Conservation (phyloP, 2,113 vertebrate species). For the Proteles cristata region DNA sequence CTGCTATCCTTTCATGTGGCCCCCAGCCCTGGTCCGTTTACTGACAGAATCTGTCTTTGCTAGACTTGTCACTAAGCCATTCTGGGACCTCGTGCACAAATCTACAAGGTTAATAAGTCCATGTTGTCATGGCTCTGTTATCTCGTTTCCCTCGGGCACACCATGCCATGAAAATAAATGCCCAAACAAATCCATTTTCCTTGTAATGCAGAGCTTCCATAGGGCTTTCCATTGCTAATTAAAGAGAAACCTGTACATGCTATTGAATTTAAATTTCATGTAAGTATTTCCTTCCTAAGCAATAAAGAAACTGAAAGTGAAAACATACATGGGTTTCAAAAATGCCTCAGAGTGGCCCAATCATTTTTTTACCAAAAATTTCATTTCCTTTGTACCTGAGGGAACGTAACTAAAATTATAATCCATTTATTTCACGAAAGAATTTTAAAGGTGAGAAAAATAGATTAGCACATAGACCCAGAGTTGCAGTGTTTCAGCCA, state of each 20-base stretch:
- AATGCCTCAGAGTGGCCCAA: not conserved
- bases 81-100: rapidly evolving
- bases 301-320: constrained; percentile 30
- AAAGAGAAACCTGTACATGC: not conserved
- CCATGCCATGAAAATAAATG: not conserved
- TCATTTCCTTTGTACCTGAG: constrained; percentile 34
- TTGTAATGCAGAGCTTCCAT: not conserved
- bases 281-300: constrained; percentile 20
- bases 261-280: not conserved
- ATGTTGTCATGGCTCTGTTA: not conserved
- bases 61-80: not conserved
- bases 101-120: not conserved
- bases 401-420: constrained; percentile 19
- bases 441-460: constrained; percentile 40
- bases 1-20: not conserved
- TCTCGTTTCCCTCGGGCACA: not conserved
- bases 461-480: not conserved
- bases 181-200: not conserved
- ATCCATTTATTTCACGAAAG: constrained; percentile 24
- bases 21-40: not conserved
- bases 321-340: constrained; percentile 12
- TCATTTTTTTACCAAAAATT: not conserved
- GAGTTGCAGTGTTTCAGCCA: not conserved
- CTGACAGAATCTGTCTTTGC: not conserved
- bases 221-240: not conserved